phyloP scores from a whole-genome alignment of 2,113 vertebrate species.

The Capreolus pygargus region DNA sequence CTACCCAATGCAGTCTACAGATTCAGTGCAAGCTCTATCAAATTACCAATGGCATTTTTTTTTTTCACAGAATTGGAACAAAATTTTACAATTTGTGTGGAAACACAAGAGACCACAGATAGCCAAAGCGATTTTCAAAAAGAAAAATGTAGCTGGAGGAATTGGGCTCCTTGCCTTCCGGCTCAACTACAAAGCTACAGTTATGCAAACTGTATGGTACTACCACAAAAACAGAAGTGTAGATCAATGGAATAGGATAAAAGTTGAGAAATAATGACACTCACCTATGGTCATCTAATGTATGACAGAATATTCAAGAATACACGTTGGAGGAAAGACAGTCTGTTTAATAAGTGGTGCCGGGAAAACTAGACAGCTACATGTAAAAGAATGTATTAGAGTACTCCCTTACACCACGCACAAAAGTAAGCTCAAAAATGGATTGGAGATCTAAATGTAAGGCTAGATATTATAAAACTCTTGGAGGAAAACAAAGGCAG shows the following conservation, averaged over 20 bases:
- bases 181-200: neutral
- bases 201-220: neutral
- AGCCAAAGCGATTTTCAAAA: neutral
- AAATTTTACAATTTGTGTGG: neutral
- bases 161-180: neutral
- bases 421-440: neutral
- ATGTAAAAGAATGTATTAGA: neutral
- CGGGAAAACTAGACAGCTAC: neutral
- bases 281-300: neutral
- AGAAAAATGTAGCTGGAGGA: neutral
- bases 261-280: neutral
- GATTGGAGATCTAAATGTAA: neutral
- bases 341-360: neutral
- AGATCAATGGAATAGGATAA: neutral
- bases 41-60: neutral
- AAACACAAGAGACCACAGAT: neutral
- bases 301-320: neutral
- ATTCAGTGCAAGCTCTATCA: neutral
- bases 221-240: neutral
- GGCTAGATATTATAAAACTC: neutral
- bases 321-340: neutral
- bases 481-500: neutral
- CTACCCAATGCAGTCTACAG: neutral
- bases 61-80: neutral
- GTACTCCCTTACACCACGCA: neutral